A percentile compares a stretch with the other conserved stretches of the same genome.
These are phyloP conservation scores for Momotus momota DNA, from an alignment of 2,797 vertebrate genomes.

Conservation along the genomic window DNA sequence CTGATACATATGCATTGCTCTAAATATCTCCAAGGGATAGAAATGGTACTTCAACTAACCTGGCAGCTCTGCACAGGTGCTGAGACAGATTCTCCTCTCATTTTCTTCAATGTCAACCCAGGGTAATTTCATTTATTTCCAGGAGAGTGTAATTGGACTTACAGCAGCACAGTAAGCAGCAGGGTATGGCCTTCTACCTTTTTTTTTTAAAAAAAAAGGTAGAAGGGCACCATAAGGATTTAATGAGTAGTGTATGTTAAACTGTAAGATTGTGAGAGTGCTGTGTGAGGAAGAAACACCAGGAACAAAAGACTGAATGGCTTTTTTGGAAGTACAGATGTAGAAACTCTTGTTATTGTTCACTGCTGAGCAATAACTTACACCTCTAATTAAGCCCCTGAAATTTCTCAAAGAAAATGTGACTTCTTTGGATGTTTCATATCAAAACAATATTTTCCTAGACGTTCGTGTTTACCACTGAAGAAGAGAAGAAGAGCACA, in stretches of 20 bases:
- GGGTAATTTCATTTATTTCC: not conserved
- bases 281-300: not conserved
- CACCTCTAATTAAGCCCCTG: not conserved
- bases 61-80: not conserved
- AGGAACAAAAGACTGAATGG: not conserved
- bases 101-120: not conserved
- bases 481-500: not conserved
- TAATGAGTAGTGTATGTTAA: not conserved
- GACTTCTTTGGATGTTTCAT: not conserved
- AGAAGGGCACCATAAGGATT: not conserved
- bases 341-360: not conserved
- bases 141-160: not conserved
- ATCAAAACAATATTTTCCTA: not conserved
- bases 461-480: not conserved
- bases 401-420: slow-evolving; percentile 7
- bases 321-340: not conserved
- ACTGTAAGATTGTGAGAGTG: not conserved
- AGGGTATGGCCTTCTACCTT: not conserved
- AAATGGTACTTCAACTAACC: not conserved
- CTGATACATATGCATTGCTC: not conserved
- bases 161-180: not conserved
- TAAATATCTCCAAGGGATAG: not conserved
- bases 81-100: not conserved
- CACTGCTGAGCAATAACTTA: not conserved
- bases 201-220: not conserved